phyloP scores from a whole-genome alignment of 2,888 invertebrate genomes.

The Harpalus rubripes region DNA sequence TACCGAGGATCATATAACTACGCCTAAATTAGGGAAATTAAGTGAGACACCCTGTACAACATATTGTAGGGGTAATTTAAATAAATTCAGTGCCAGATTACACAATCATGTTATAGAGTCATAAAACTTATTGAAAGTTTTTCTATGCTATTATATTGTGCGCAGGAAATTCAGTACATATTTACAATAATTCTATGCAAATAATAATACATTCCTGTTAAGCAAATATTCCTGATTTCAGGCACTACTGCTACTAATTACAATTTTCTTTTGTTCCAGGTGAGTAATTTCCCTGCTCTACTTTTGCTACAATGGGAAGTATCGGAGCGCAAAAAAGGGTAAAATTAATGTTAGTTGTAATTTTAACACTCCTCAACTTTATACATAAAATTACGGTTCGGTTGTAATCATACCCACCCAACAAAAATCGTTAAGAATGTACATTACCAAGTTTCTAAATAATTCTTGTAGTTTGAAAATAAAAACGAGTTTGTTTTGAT shows the following conservation, averaged over 20 bases:
- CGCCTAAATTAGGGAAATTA: too few species aligned
- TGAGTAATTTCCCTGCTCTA: slow-evolving; percentile 33
- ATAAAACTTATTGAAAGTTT: too few species aligned
- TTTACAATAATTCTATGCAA: not conserved
- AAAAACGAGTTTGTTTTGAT: not conserved
- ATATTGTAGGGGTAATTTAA: too few species aligned
- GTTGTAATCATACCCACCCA: not conserved
- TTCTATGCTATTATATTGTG: too few species aligned
- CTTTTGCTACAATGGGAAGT: slow-evolving; percentile 21
- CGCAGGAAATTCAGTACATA: not conserved
- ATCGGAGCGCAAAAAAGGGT: slow-evolving; percentile 38
- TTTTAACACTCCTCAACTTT: slow-evolving; percentile 28
- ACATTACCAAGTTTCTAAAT: not conserved
- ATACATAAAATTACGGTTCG: slow-evolving; percentile 15
- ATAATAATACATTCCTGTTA: not conserved
- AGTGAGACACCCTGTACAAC: too few species aligned
- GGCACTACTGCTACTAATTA: not conserved
- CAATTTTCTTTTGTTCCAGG: slow-evolving; percentile 41
- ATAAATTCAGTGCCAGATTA: too few species aligned
- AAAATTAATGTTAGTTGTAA: slow-evolving; percentile 42
- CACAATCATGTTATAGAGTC: too few species aligned
- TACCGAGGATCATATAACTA: too few species aligned
- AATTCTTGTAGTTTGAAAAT: not conserved
- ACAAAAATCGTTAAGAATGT: not conserved
- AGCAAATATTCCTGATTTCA: not conserved